Percentiles rank a stretch among this genome's conserved stretches.
Evolutionary conservation across 2,113 vertebrate genomes (phyloP).

Genomic region (Salminus brasiliensis): DNA sequence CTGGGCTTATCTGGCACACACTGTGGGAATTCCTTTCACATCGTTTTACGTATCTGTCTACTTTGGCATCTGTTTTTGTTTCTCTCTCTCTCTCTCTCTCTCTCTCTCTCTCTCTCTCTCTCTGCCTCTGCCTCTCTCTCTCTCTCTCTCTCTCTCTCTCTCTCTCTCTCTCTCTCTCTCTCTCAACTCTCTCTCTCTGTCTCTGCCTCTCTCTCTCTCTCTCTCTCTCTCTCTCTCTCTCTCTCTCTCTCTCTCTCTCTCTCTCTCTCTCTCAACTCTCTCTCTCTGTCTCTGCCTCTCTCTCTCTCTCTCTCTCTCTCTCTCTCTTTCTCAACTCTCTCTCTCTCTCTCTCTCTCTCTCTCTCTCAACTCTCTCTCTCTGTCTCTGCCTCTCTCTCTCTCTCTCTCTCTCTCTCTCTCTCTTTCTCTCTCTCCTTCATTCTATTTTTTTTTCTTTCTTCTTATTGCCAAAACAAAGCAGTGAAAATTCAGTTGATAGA

Average conservation of each 20-base stretch:
- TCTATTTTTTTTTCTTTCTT: neutral
- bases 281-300: constrained; percentile 10
- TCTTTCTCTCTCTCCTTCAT: neutral
- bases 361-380: neutral
- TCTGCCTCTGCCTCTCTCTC: neutral
- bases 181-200: too few species aligned
- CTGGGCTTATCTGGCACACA: neutral
- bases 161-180: neutral
- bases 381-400: neutral
- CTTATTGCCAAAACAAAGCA: neutral
- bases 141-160: neutral
- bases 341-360: neutral
- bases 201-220: neutral
- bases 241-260: neutral
- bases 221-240: neutral
- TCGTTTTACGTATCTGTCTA: constrained; percentile 23
- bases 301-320: neutral
- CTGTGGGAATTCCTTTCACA: constrained; percentile 37
- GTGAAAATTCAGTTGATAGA: neutral
- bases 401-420: neutral
- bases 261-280: neutral
- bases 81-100: neutral
- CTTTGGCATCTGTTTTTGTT: constrained; percentile 29
- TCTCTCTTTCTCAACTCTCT: too few species aligned
- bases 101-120: neutral